These are phyloP conservation scores for Psittacula cyanocephala DNA, from an alignment of 2,113 vertebrate species.

Conservation along the genomic window DNA sequence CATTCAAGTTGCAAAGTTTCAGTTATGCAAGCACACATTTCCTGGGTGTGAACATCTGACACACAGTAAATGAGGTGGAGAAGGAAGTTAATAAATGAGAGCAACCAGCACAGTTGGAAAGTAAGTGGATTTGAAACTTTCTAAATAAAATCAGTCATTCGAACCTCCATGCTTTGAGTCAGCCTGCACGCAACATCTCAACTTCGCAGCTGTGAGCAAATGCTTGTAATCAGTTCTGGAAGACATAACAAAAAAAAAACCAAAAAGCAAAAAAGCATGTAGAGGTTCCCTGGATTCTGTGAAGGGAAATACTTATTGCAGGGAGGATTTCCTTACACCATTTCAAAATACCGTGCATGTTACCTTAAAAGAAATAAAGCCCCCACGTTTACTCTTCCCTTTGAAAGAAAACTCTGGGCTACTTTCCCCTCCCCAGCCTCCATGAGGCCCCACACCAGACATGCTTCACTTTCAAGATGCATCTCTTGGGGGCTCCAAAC, in stretches of 20 bases:
- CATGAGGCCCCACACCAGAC: accelerated
- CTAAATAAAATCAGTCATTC: slow-evolving; percentile 1
- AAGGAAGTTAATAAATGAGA: slow-evolving; percentile 53
- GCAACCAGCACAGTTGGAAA: not conserved
- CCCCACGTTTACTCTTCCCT: not conserved
- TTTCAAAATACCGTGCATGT: not conserved
- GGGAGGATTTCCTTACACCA: not conserved
- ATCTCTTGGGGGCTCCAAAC: not conserved
- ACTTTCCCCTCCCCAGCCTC: not conserved
- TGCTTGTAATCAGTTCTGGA: not conserved
- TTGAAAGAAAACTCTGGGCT: not conserved
- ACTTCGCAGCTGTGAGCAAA: not conserved
- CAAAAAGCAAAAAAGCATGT: not conserved
- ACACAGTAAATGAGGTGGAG: slow-evolving; percentile 12
- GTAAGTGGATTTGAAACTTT: slow-evolving; percentile 14
- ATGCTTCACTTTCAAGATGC: accelerated
- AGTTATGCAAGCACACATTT: slow-evolving; percentile 49
- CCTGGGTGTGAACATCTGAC: slow-evolving; percentile 46
- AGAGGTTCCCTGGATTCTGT: not conserved
- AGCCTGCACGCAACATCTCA: accelerated
- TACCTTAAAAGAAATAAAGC: not conserved
- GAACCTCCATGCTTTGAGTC: not conserved
- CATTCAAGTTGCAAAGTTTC: slow-evolving; percentile 15
- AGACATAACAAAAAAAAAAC: no score
- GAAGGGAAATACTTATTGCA: not conserved